Conservation (phyloP, 2,113 vertebrate species). For the Ancistrus triradiatus region DNA sequence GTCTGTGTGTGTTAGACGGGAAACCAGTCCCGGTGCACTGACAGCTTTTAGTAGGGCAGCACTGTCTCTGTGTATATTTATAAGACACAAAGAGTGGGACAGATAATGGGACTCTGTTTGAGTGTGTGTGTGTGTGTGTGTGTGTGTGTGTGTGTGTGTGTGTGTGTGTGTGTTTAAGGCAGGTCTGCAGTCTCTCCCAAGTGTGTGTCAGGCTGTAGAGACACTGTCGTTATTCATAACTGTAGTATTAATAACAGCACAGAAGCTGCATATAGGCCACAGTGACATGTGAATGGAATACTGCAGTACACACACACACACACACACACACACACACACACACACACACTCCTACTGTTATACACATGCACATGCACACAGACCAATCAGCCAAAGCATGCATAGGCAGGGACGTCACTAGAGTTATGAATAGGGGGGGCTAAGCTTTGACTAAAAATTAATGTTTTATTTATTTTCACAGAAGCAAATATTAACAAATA, state of each 20-base stretch:
- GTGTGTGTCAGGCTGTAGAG: slow-evolving; percentile 74
- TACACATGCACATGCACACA: background rate
- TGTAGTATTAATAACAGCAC: slow-evolving; percentile 83
- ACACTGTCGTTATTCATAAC: slow-evolving; percentile 77
- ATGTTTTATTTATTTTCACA: too few relatives aligned
- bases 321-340: background rate
- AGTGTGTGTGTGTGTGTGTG: slow-evolving; percentile 19
- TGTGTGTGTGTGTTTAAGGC: slow-evolving; percentile 47
- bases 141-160: slow-evolving; percentile 18
- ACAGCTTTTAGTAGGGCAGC: slow-evolving; percentile 50
- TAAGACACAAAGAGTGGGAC: too few relatives aligned
- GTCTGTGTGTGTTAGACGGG: slow-evolving; percentile 53
- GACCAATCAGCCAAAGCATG: too few relatives aligned
- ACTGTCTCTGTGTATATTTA: slow-evolving; percentile 24
- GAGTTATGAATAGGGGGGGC: too few relatives aligned
- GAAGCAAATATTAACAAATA: too few relatives aligned
- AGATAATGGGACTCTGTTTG: too few relatives aligned
- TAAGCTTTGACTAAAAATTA: too few relatives aligned
- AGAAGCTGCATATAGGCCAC: slow-evolving; percentile 73
- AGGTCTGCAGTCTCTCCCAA: slow-evolving; percentile 70
- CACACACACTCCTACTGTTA: background rate
- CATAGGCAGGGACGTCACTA: too few relatives aligned
- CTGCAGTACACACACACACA: background rate
- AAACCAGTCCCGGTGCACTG: slow-evolving; percentile 51
- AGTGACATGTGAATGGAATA: slow-evolving; percentile 33